phyloP scores from a whole-genome alignment of 2,888 invertebrate species.

The Nysson spinosus region DNA sequence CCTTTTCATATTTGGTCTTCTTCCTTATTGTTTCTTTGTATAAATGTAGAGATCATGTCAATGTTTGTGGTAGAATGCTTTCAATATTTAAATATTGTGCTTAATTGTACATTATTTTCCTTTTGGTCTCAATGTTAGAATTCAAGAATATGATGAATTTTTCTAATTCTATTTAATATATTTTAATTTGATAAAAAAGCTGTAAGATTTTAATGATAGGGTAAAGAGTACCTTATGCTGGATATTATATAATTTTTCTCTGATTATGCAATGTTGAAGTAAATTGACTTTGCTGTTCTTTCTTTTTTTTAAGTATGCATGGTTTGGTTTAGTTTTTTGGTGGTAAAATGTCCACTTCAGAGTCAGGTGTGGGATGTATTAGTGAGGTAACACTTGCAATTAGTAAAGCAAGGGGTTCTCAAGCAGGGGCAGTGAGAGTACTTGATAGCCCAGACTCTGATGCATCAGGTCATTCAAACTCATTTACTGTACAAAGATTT shows the following conservation, averaged over 20 bases:
- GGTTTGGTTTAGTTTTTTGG: conserved; percentile 62
- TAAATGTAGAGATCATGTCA: too few species aligned
- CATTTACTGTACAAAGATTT: conserved; percentile 71
- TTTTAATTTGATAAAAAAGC: neutral
- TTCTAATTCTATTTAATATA: too few species aligned
- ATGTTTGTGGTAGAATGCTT: too few species aligned
- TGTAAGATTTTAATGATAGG: too few species aligned
- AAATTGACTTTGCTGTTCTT: conserved; percentile 23
- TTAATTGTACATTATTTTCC: too few species aligned
- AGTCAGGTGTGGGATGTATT: conserved; percentile 71
- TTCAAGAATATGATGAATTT: too few species aligned
- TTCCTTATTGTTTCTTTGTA: too few species aligned
- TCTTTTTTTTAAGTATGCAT: conserved; percentile 55
- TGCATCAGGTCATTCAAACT: conserved; percentile 71
- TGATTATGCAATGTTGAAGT: conserved; percentile 8
- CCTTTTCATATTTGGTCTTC: too few species aligned
- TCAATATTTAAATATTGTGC: too few species aligned
- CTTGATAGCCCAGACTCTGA: conserved; percentile 74
- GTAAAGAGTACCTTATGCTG: too few species aligned
- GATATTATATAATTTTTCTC: too few species aligned
- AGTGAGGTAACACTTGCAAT: conserved; percentile 76
- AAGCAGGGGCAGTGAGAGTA: conserved; percentile 63
- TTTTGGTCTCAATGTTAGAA: too few species aligned
- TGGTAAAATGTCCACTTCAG: conserved; percentile 73
- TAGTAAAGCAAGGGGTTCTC: conserved; percentile 73